A percentile compares a stretch with the other conserved stretches of the same genome.
Evolutionary conservation across 1,140 invertebrate species (phyloP).

Genomic region (Ericerus pela): DNA sequence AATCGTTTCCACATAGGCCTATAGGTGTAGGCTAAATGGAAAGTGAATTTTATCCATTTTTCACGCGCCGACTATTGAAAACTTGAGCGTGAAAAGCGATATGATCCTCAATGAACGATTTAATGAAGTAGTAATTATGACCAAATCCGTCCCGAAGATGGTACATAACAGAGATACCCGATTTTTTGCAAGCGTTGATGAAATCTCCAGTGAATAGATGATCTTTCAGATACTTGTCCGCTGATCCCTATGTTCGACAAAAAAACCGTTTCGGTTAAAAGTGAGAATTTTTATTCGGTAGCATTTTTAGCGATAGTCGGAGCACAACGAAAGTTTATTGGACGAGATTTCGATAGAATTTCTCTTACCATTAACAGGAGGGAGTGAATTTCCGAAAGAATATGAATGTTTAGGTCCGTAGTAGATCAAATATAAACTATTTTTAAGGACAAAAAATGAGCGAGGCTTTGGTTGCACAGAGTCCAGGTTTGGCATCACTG

Average conservation of each 20-base stretch:
- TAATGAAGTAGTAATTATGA: slow-evolving; percentile 91
- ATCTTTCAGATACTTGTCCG: slow-evolving; percentile 64
- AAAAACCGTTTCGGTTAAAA: slow-evolving; percentile 5
- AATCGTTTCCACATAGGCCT: no score
- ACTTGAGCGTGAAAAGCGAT: slow-evolving; percentile 67
- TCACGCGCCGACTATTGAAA: no score
- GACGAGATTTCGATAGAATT: background rate
- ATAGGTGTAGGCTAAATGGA: no score
- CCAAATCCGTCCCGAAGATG: slow-evolving; percentile 47
- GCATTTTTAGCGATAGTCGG: background rate
- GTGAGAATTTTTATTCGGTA: background rate
- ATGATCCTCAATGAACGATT: slow-evolving; percentile 87
- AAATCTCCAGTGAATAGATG: slow-evolving; percentile 80
- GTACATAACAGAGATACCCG: slow-evolving; percentile 49
- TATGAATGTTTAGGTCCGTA: background rate
- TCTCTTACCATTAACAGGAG: background rate
- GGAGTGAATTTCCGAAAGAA: no score
- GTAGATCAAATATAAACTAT: no score
- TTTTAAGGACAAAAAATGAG: no score
- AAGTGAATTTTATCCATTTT: no score
- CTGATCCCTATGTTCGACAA: slow-evolving; percentile 47
- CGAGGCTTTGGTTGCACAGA: no score
- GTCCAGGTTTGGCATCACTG: no score
- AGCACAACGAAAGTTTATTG: background rate
- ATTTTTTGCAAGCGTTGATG: slow-evolving; percentile 45